These are phyloP conservation scores for Acanthiza pusilla DNA, from an alignment of 2,797 vertebrate species.

Conservation along the genomic window DNA sequence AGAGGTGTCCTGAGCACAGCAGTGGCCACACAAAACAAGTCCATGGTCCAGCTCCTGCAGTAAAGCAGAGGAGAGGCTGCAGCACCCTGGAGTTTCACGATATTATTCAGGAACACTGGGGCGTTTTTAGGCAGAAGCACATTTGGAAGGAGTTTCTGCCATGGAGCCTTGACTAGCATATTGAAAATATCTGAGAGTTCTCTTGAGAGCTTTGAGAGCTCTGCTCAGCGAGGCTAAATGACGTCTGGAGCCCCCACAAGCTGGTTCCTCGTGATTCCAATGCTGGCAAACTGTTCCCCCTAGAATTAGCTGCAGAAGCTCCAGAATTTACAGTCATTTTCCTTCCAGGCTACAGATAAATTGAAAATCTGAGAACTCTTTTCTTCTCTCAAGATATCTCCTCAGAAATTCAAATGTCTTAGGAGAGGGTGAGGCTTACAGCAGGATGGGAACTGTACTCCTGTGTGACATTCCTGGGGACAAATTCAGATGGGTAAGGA, in stretches of 20 bases:
- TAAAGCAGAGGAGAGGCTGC: neutral
- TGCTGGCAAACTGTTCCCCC: conserved; percentile 6
- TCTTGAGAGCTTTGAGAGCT: neutral
- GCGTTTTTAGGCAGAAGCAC: neutral
- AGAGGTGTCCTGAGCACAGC: neutral
- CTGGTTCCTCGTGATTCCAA: conserved; percentile 16
- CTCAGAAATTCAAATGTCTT: neutral
- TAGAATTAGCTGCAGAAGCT: conserved; percentile 37
- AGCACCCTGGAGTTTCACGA: neutral
- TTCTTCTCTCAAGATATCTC: neutral
- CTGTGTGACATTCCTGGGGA: neutral
- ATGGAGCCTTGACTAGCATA: neutral
- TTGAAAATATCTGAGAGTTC: conserved; percentile 2
- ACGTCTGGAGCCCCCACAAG: conserved; percentile 22
- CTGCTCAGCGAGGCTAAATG: conserved; percentile 34
- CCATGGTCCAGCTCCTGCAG: neutral
- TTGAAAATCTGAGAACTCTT: neutral
- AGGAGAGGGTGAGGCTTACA: neutral
- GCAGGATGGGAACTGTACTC: neutral
- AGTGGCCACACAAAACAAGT: neutral
- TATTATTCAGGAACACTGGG: neutral
- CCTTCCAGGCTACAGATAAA: neutral
- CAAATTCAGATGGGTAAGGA: neutral
- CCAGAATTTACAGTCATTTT: conserved; percentile 15
- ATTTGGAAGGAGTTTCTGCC: neutral